These are phyloP conservation scores for Catocala fraxini DNA, from an alignment of 2,888 invertebrate genomes.

Conservation along the genomic window DNA sequence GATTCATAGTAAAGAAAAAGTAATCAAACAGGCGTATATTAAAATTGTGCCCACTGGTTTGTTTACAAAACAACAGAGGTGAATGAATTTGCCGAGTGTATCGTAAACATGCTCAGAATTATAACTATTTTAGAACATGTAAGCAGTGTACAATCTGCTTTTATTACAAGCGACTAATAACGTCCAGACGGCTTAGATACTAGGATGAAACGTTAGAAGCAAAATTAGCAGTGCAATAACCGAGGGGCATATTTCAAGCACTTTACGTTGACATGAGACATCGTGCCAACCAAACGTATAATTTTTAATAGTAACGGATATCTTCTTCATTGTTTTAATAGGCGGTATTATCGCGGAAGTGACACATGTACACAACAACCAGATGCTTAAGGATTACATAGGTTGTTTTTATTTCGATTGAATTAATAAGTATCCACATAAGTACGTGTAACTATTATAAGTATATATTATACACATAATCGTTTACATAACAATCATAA, in stretches of 20 bases:
- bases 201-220: constrained; percentile 63
- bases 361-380: constrained; percentile 54
- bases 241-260: constrained; percentile 67
- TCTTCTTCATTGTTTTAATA: constrained; percentile 60
- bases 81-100: constrained; percentile 42
- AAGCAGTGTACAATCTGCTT: constrained; percentile 56
- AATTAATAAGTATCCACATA: background rate
- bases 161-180: constrained; percentile 55
- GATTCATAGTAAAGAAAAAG: constrained; percentile 8
- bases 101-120: constrained; percentile 41
- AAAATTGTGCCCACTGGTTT: constrained; percentile 21
- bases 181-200: constrained; percentile 59
- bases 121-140: constrained; percentile 50
- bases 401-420: background rate
- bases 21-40: constrained; percentile 3
- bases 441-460: background rate
- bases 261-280: constrained; percentile 64
- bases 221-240: constrained; percentile 75
- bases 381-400: constrained; percentile 16
- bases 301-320: constrained; percentile 62
- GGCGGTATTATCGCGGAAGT: constrained; percentile 62
- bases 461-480: background rate
- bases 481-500: constrained; percentile 2
- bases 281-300: constrained; percentile 50
- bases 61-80: constrained; percentile 44